Base-by-base conservation (phyloP, 1,140 invertebrate genomes). In the Nautilus pompilius region DNA sequence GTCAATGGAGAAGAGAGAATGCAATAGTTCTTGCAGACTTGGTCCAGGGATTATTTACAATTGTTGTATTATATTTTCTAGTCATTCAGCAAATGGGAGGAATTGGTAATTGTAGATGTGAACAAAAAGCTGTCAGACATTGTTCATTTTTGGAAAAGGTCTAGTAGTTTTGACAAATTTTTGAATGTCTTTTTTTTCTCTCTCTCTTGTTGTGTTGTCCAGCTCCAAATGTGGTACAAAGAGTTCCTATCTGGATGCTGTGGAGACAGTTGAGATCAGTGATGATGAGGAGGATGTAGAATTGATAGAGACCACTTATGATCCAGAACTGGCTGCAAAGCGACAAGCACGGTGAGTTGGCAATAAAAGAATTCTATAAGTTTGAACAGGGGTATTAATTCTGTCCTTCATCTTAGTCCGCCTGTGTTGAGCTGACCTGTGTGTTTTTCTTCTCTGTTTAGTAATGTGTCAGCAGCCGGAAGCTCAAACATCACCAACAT, bases 271-370 rank as follows among this genome's bases (percentile, higher is more conserved):
- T 61, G 65, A 70, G 15, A 68, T 71, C 45, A 68, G 67, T 54
- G 72, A 73, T 54, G 64, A 68, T 57, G 71, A 69, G 55, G 71
- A 69, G 55, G 69, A 71, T 62, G 64, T 75, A 24, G 67, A 68
- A 54, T 66, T 72, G 28, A 60, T 71, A 13, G 63, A 63, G 13
- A 53, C 69, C n/a, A 67, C 61, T 28, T 71, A 68, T 68, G 68
- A 69, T 28, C 67, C 68, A n/a, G 53, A 41, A 28, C 33, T 70
- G 20, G 55, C 58, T 17, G 60, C 54, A 8, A 70, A 63, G 3
- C 32, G 58, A 46, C 58, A 54, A 51, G 36, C 45, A 6, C 32
- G 56, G 26, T n/a, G 10, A 34, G 30, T 33, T 17, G 13, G 13
- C 55, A n/a, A n/a, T 20, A 13, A 57, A 57, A 57, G 29, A 29